Evolutionary conservation across 2,888 invertebrate genomes (phyloP), one percentile per base, ranked within the genome.

Genomic region (Drosophila flavopinicola): DNA sequence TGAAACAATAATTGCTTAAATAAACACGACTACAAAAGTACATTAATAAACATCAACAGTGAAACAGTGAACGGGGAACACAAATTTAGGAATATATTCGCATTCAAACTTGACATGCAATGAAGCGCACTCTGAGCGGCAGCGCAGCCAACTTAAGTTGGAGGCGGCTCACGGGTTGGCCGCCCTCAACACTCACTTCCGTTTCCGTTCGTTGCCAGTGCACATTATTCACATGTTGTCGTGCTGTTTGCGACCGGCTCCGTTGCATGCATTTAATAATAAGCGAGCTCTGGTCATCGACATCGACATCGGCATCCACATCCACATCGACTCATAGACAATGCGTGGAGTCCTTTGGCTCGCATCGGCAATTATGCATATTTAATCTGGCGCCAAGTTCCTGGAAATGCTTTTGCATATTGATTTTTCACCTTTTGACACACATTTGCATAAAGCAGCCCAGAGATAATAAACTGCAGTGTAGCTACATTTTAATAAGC

Each of bases 31-130:
- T 64, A 65, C 63, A 53, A 78, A 78, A 75, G 73, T 58, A 66
- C 65, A 80, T 80, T 80, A 80, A 80, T 78, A 82, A 85, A 71
- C 85, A 73, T 53, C 74, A 73, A 27, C 17, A 23, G n/a, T 15
- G 11, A 6, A 20, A 20, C 20, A 20, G 2, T 20, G 20, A 54
- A 51, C 32, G 11, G 23, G 48, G 23, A 32, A 38, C 44, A 39
- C 37, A 37, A 71, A 63, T 64, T 64, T 66, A 64, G 61, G 75
- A 42, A 74, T 38, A 58, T 32, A 49, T 30, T 47, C 15, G 42
- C 35, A 39, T 59, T 49, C 49, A 57, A 59, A 57, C 29, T 42
- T 27, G 60, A 60, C 82, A 82, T 82, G 80, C 80, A 76, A 82
- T 66, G 71, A 85, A 69, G 78, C 66, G 80, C 78, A 66, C 61